phyloP scores from a whole-genome alignment of 2,113 vertebrate species.

The Tonatia bakeri region DNA sequence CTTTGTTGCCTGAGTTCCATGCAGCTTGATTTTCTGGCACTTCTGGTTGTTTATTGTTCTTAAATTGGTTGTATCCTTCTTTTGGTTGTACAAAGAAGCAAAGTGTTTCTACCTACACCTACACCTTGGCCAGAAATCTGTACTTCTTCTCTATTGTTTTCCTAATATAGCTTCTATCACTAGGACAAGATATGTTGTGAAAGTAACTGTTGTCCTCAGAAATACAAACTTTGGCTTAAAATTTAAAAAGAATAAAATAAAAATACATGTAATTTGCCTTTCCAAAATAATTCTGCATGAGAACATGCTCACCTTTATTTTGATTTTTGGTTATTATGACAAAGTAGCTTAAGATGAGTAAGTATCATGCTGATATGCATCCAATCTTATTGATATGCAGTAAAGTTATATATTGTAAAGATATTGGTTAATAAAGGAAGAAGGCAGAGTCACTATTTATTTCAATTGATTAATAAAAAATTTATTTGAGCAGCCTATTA shows the following conservation, averaged over 20 bases:
- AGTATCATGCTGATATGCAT: not conserved
- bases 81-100: too few species aligned
- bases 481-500: not conserved
- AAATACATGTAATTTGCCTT: not conserved
- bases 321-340: not conserved
- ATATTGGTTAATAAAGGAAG: not conserved
- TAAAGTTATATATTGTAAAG: not conserved
- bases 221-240: not conserved
- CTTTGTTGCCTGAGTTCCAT: too few species aligned
- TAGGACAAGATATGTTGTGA: not conserved
- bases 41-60: too few species aligned
- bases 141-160: not conserved
- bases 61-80: too few species aligned
- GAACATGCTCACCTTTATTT: not conserved
- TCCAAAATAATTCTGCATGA: not conserved
- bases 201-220: not conserved
- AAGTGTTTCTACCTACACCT: too few species aligned
- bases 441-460: not conserved
- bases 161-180: not conserved
- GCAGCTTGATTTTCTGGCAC: too few species aligned
- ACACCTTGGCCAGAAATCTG: too few species aligned
- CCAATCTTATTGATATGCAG: not conserved
- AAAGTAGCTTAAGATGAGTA: not conserved
- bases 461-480: not conserved
- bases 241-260: not conserved